Evolutionary conservation across 2,797 vertebrate genomes (phyloP), one percentile per base, ranked within the genome.

Genomic region (Leptoclinus maculatus): DNA sequence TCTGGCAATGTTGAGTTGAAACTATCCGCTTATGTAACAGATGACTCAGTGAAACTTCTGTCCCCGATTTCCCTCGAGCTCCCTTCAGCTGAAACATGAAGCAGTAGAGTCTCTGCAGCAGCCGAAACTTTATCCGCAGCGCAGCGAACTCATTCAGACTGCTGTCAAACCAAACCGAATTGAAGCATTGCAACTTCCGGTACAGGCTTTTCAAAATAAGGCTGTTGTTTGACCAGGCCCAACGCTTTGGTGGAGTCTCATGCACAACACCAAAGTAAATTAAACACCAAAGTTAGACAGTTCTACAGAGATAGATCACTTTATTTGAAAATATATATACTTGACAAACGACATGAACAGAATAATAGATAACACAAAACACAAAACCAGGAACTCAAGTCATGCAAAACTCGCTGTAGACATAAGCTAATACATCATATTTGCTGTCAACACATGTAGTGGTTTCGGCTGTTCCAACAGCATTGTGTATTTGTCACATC

Each of bases 91-190:
- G 86, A 85, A 87, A 90, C 79, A 79, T 65, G 75, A 91, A 73
- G 76, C 82, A 70, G 60, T 9, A 14, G 27, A 78, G 41, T 25
- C 27, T 71, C 64, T 38, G 67, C 51, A 25, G 47, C n/a, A 36
- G 72, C 65, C 23, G 91, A 91, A 91, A 93, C 89, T 88, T 82
- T 83, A 93, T 80, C 86, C 62, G 5, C 17, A 13, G 34, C 57
- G 54, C 56, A 72, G 73, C 25, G 53, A 53, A n/a, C 62, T 76
- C 41, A 23, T 39, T 64, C 41, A 60, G 3, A 3, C 41, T 19
- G 12, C 7, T 3, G 72, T 82, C 72, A 83, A 80, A 9, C 0
- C 0, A 6, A 2, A 45, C 1, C 0, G 0, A 43, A 32, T 69
- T 0, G 16, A 4, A 11, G 1, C 2, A 2, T 0, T 1, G 0